Evolutionary conservation across 2,888 invertebrate species (phyloP).

Genomic region (Rhingia campestris): DNA sequence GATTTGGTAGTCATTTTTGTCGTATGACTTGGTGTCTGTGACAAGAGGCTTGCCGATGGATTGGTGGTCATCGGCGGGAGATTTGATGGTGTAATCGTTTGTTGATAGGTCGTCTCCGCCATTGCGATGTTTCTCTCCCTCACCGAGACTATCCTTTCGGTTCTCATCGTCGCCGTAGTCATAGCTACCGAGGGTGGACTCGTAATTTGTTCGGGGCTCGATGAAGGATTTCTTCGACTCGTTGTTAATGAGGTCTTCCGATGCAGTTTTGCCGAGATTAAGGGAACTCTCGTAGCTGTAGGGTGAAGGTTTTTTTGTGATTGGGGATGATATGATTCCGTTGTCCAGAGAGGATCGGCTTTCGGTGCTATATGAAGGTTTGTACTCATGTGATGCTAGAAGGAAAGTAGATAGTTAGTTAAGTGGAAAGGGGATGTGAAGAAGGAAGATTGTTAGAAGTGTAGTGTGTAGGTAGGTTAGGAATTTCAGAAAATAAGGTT

Average conservation of each 20-base stretch:
- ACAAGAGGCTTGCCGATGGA: slow-evolving; percentile 59
- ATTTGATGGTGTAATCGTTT: slow-evolving; percentile 74
- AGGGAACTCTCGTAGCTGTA: slow-evolving; percentile 76
- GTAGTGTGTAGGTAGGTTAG: not conserved
- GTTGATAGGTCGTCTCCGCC: slow-evolving; percentile 63
- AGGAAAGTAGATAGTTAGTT: slow-evolving; percentile 2
- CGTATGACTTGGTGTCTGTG: slow-evolving; percentile 54
- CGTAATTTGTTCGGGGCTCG: slow-evolving; percentile 71
- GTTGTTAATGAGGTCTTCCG: slow-evolving; percentile 75
- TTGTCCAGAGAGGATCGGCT: slow-evolving; percentile 77
- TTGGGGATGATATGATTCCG: slow-evolving; percentile 69
- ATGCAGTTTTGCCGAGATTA: slow-evolving; percentile 62
- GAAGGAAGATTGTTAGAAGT: not conserved
- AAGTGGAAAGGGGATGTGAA: not conserved
- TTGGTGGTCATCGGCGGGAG: slow-evolving; percentile 70
- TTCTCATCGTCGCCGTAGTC: slow-evolving; percentile 81
- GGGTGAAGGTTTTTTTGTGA: slow-evolving; percentile 74
- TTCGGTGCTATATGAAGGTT: slow-evolving; percentile 81
- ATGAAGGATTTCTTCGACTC: slow-evolving; percentile 73
- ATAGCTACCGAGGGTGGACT: slow-evolving; percentile 72
- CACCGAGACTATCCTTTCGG: slow-evolving; percentile 81
- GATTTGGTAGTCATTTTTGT: slow-evolving; percentile 68
- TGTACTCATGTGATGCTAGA: slow-evolving; percentile 82
- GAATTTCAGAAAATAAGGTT: not conserved
- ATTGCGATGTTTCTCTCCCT: slow-evolving; percentile 80